Conservation (phyloP, 2,113 vertebrate species). For the Archocentrus centrarchus region DNA sequence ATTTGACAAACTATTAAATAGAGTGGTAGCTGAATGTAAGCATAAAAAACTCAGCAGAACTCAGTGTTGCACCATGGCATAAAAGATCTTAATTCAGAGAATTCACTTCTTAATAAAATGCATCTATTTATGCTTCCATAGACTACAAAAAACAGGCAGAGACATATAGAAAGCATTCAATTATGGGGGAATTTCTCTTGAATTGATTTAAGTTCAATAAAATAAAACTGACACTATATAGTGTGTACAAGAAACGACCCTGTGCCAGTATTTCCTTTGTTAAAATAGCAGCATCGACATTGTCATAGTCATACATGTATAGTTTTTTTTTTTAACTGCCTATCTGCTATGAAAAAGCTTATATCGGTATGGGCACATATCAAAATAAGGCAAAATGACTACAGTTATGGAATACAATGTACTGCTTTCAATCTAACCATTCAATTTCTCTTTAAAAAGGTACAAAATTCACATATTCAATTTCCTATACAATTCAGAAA, state of each 20-base stretch:
- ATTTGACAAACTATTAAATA: neutral
- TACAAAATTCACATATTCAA: neutral
- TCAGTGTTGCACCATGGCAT: neutral
- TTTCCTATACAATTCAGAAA: neutral
- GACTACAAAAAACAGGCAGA: neutral
- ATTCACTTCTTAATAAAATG: neutral
- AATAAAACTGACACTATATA: neutral
- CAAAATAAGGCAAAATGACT: neutral
- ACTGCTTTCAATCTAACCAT: neutral
- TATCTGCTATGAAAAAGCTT: neutral
- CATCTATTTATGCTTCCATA: neutral
- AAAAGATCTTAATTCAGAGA: neutral
- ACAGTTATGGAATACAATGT: neutral
- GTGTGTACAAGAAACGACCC: neutral
- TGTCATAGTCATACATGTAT: neutral
- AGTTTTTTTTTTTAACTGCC: neutral
- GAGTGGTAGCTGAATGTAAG: neutral
- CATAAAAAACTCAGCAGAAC: neutral
- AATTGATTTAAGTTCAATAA: neutral
- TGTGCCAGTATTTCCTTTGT: neutral
- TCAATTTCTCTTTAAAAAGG: neutral
- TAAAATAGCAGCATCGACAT: neutral
- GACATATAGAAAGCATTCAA: neutral
- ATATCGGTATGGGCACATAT: neutral
- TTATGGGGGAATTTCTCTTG: neutral